Percentiles rank a stretch among this genome's conserved stretches.
Evolutionary conservation across 2,888 invertebrate species (phyloP).

Genomic region (Pogonocherus hispidulus): DNA sequence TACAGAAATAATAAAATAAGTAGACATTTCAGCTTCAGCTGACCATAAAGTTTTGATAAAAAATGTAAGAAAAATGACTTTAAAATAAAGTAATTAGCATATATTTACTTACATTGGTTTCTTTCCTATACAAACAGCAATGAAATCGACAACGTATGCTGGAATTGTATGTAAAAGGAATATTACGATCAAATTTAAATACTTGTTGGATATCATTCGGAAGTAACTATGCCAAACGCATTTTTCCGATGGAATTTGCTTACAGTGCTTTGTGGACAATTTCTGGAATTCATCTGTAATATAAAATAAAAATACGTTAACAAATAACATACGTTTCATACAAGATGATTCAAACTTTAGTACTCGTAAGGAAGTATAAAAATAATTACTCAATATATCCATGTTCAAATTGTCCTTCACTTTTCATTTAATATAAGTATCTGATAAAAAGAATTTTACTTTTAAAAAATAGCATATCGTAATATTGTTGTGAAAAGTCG

Average conservation of each 20-base stretch:
- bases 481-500: too few relatives aligned
- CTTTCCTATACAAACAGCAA: constrained; percentile 73
- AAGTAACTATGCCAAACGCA: constrained; percentile 78
- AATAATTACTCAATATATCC: too few relatives aligned
- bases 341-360: background rate
- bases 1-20: too few relatives aligned
- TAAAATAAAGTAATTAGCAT: background rate
- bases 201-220: constrained; percentile 73
- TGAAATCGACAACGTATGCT: constrained; percentile 74
- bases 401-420: too few relatives aligned
- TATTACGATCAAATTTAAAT: constrained; percentile 72
- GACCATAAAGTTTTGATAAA: too few relatives aligned
- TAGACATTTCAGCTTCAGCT: too few relatives aligned
- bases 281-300: constrained; percentile 72
- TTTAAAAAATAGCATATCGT: too few relatives aligned
- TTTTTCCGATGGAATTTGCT: constrained; percentile 71
- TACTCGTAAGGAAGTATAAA: too few relatives aligned
- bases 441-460: too few relatives aligned
- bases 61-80: constrained; percentile 1
- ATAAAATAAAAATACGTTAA: constrained; percentile 31
- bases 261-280: constrained; percentile 71
- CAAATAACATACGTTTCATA: background rate
- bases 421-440: too few relatives aligned
- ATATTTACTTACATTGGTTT: constrained; percentile 73
- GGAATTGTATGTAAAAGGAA: constrained; percentile 76